These are phyloP conservation scores for Macroglossus sobrinus DNA, from an alignment of 2,113 vertebrate species.

Conservation along the genomic window DNA sequence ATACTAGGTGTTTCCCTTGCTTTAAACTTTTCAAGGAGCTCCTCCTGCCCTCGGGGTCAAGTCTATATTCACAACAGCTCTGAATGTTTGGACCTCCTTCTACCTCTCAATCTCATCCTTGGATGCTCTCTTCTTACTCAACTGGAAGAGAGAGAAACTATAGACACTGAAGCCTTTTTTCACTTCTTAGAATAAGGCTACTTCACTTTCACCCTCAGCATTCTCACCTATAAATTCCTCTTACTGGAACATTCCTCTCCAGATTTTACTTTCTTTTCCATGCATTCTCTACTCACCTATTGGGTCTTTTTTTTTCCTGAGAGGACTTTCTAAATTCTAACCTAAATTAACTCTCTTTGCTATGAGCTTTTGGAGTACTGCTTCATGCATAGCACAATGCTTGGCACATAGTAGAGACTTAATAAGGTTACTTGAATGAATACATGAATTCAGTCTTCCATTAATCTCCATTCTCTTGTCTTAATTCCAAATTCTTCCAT, in stretches of 20 bases:
- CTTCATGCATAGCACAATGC: not conserved
- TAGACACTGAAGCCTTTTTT: not conserved
- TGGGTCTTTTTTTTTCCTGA: not conserved
- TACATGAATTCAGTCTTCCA: not conserved
- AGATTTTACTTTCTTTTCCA: not conserved
- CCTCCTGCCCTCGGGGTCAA: not conserved
- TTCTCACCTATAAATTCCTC: not conserved
- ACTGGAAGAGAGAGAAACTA: not conserved
- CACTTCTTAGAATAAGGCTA: not conserved
- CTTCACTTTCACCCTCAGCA: not conserved
- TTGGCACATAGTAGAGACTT: not conserved
- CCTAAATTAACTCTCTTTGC: not conserved
- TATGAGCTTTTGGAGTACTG: not conserved
- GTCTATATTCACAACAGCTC: not conserved
- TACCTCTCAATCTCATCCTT: not conserved
- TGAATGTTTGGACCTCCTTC: not conserved
- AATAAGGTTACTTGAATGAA: conserved; percentile 17
- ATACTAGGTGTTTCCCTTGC: not conserved
- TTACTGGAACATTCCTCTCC: not conserved
- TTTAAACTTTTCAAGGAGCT: not conserved
- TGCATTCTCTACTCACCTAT: not conserved
- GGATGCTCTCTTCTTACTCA: not conserved
- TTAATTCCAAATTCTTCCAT: not conserved
- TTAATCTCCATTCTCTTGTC: not conserved
- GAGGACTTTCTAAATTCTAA: not conserved